Percentiles rank a stretch among this genome's conserved stretches.
Conservation (phyloP, 2,888 invertebrate genomes). For the Mythimna impura region DNA sequence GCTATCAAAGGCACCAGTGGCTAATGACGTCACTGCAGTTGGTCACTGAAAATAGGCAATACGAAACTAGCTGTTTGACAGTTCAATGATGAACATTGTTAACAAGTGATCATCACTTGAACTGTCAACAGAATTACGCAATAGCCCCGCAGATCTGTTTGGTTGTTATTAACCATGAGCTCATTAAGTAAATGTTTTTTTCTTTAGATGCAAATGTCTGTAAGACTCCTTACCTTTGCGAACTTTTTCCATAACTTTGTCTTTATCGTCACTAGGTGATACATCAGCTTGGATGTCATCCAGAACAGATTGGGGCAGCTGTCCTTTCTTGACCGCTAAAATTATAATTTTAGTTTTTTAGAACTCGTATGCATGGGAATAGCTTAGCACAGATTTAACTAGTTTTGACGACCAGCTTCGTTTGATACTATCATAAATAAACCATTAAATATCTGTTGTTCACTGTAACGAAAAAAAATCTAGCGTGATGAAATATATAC, state of each 20-base stretch:
- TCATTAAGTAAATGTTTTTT: too few relatives aligned
- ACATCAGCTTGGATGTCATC: slow-evolving; percentile 9
- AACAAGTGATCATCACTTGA: too few relatives aligned
- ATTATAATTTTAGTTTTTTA: background rate
- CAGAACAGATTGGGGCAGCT: slow-evolving; percentile 27
- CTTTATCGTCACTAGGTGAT: background rate
- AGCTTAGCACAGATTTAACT: background rate
- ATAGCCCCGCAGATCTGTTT: too few relatives aligned
- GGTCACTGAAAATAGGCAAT: too few relatives aligned
- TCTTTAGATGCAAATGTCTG: background rate
- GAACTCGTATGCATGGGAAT: background rate
- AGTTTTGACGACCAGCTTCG: background rate
- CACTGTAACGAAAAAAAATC: background rate
- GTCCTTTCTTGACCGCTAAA: slow-evolving; percentile 35
- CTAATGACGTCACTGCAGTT: too few relatives aligned
- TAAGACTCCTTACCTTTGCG: slow-evolving; percentile 21
- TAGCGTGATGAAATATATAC: too few relatives aligned
- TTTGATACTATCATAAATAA: background rate
- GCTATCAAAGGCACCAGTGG: too few relatives aligned
- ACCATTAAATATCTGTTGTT: background rate
- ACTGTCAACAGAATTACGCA: too few relatives aligned
- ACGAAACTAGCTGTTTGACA: too few relatives aligned
- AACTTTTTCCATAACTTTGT: slow-evolving; percentile 32
- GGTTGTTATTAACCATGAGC: too few relatives aligned
- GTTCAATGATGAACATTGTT: too few relatives aligned